Evolutionary conservation across 64 coral and sea anemone genomes (phyloP).

Genomic region (Stylophora pistillata): DNA sequence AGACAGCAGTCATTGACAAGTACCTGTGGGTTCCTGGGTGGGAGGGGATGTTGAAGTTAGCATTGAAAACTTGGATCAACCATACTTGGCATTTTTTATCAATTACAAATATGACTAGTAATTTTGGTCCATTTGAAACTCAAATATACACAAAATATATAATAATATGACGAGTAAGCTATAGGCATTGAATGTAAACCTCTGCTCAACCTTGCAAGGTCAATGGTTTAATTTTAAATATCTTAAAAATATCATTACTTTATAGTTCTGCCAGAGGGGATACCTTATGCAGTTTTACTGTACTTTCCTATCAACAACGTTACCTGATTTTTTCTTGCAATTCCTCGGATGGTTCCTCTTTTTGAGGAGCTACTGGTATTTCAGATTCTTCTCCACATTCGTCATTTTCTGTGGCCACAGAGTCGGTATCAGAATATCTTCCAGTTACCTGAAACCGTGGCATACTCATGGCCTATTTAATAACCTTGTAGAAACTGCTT

Average conservation of each 20-base stretch:
- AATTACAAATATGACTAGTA: too few species aligned
- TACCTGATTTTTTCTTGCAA: constrained; percentile 29
- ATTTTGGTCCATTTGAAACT: too few species aligned
- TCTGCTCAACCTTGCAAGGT: too few species aligned
- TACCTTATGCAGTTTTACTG: neutral
- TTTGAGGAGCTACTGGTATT: constrained; percentile 21
- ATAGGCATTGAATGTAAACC: too few species aligned
- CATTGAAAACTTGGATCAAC: too few species aligned
- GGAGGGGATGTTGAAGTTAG: too few species aligned
- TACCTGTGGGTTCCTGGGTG: too few species aligned
- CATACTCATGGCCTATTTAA: neutral
- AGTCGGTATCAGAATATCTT: constrained; percentile 48
- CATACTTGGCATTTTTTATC: too few species aligned
- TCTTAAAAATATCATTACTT: too few species aligned
- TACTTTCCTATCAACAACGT: neutral
- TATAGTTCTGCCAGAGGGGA: neutral
- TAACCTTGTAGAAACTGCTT: neutral
- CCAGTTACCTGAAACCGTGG: constrained; percentile 10
- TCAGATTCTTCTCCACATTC: constrained; percentile 54
- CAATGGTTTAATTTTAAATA: neutral
- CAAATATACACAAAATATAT: too few species aligned
- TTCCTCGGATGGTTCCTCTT: constrained; percentile 1
- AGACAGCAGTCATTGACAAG: too few species aligned
- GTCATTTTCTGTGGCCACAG: constrained; percentile 41
- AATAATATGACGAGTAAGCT: too few species aligned